Evolutionary conservation across 2,113 vertebrate genomes (phyloP), one percentile per base, ranked within the genome.

Genomic region (Macrotus californicus): DNA sequence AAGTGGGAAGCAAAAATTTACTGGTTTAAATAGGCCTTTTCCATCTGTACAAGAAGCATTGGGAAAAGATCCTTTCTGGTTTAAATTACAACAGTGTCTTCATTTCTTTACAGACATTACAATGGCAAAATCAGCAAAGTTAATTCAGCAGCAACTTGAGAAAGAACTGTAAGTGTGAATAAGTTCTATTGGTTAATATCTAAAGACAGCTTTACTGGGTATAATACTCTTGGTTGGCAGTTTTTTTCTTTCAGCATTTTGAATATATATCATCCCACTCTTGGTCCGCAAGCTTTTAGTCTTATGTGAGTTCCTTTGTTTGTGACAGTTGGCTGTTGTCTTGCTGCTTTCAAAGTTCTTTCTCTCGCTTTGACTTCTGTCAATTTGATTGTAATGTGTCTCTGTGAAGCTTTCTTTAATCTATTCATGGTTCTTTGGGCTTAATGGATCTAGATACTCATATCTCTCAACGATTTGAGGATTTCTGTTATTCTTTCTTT

Each of bases 131-230:
- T 99, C 99, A 5, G 99, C 99, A 59, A 99, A 99, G 98, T 97
- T 99, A 95, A 99, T 99, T 97, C 99, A 99, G 64, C 99, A 99
- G 91, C 99, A 99, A 96, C 98, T 99, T 98, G 99, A 99, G 97
- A 99, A 99, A 96, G 99, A 99, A 96, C 86, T 99, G 99, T 99
- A 97, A 99, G 99, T 99, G 91, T 93, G 59, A 64, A 75, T 69
- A 70, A 91, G 22, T 66, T 72, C 3, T 52, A 0, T 86, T 82
- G 36, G 39, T 59, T 87, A 84, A 29, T 52, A 19, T 52, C 46
- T 76, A 69, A 76, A 66, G 59, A 52, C 46, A 85, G 46, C 46
- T 85, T 54, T 85, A 70, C 70, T 85, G 81, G 43, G 70, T 54
- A 67, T 76, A 76, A 22, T 76, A 92, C 19, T 41, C 16, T 91